Base-by-base conservation (phyloP, 1,140 invertebrate species). In the Bombus pascuorum region DNA sequence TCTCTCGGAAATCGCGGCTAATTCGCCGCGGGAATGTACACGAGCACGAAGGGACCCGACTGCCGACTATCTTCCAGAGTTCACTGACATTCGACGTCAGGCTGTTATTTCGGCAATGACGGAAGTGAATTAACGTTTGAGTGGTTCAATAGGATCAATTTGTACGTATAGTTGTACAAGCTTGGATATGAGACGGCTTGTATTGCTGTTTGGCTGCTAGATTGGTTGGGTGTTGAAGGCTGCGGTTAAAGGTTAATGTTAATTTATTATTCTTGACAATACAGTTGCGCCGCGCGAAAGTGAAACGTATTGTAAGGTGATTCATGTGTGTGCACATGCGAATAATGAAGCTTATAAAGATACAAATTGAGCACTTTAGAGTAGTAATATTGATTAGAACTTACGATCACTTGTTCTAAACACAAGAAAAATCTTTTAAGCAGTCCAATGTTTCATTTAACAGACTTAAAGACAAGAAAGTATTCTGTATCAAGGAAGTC, bases 1-100 rank as follows among this genome's bases (percentile, higher is more conserved):
- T 62, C 65, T 70, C 15, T 42, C 74, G 42, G 28, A 77, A 86
- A 86, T 77, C 78, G 83, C 87, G 44, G 62, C 78, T 80, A 83
- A 62, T 79, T 70, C 77, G 70, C 59, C 75, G 78, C 53, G 83
- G 65, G 88, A 81, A 89, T 86, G 84, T 47, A n/a, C 66, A 70
- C 65, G n/a, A 44, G 66, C 57, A 74, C 68, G 28, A 62, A 47
- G 42, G 62, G 34, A 25, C 34, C 34, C 39, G 47, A 25, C 66
- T 37, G 22, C 47, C 39, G 25, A 22, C 18, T 53, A 53, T 53
- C 47, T 53, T 22, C 18, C 47, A 22, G 71, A 72, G 84, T 65
- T 57, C 78, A 74, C 71, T 44, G 83, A 85, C 78, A 62, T 28
- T 9, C 8, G 9, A 8, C 39, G 25, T n/a, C 28, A 9, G 37